Percentiles rank a stretch among this genome's conserved stretches.
These are phyloP conservation scores for Motacilla alba DNA, from an alignment of 2,113 vertebrate species.

Conservation along the genomic window DNA sequence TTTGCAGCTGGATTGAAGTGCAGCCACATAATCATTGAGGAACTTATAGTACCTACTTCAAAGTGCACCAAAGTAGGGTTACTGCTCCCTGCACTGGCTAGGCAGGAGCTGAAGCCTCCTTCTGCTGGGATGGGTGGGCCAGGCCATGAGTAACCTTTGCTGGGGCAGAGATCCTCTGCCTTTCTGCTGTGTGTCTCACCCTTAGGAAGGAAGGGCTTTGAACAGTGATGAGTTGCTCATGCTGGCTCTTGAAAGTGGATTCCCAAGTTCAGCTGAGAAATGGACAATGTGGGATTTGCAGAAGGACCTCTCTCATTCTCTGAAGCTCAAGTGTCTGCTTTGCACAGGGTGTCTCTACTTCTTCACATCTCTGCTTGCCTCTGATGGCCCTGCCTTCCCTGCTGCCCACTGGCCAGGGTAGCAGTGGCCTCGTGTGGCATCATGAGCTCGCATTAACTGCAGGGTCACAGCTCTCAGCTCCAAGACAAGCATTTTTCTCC, in stretches of 20 bases:
- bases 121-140: neutral
- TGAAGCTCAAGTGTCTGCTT: neutral
- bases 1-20: neutral
- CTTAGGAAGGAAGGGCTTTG: neutral
- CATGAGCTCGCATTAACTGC: neutral
- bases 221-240: accelerated
- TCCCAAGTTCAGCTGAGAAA: neutral
- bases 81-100: neutral
- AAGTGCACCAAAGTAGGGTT: accelerated
- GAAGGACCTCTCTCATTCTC: neutral
- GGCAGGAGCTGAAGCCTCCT: neutral
- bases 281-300: neutral
- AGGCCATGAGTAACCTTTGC: neutral
- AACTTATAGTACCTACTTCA: neutral
- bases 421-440: accelerated
- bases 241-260: neutral
- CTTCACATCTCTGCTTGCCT: neutral
- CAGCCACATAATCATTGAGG: neutral
- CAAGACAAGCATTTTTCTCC: neutral
- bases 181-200: neutral
- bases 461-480: neutral
- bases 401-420: neutral
- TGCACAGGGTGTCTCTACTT: neutral
- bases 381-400: neutral
- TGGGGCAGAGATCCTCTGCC: neutral